Percentiles rank a stretch among this genome's conserved stretches.
Conservation (phyloP, 2,797 vertebrate species). For the Lagodon rhomboides region DNA sequence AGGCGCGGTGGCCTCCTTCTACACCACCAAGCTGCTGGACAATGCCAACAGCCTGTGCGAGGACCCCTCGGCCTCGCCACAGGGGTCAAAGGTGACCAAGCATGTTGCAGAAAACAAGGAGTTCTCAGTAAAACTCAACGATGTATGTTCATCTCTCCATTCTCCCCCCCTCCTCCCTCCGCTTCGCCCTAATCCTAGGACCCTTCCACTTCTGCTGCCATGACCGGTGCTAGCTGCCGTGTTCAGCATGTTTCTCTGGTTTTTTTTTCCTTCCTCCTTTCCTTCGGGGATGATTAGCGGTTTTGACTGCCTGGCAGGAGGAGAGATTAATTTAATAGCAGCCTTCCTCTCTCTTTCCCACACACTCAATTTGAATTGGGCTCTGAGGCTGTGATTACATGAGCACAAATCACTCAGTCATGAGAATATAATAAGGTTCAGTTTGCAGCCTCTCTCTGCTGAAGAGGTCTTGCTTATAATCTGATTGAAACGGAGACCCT, state of each 20-base stretch:
- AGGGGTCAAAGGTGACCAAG: slow-evolving; percentile 99
- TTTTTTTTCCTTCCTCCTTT: slow-evolving; percentile 77
- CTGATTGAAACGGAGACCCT: slow-evolving; percentile 69
- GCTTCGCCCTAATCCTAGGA: slow-evolving; percentile 79
- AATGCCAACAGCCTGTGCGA: slow-evolving; percentile 90
- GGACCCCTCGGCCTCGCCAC: slow-evolving; percentile 92
- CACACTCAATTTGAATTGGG: slow-evolving; percentile 76
- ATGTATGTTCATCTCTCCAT: slow-evolving; percentile 99
- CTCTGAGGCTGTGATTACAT: slow-evolving; percentile 77
- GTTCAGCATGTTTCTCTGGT: slow-evolving; percentile 84
- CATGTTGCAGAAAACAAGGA: slow-evolving; percentile 99
- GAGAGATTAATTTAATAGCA: slow-evolving; percentile 78
- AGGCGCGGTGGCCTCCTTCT: slow-evolving; percentile 95
- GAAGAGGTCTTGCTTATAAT: slow-evolving; percentile 71
- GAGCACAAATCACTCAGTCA: slow-evolving; percentile 76
- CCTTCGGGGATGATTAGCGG: slow-evolving; percentile 73
- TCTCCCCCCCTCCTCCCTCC: slow-evolving; percentile 73
- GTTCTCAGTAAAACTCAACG: slow-evolving; percentile 99
- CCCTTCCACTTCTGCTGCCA: slow-evolving; percentile 73
- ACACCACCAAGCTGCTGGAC: slow-evolving; percentile 98
- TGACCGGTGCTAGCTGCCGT: slow-evolving; percentile 74
- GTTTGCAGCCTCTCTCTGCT: slow-evolving; percentile 70
- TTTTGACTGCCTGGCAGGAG: slow-evolving; percentile 76
- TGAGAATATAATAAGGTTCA: slow-evolving; percentile 77
- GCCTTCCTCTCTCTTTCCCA: slow-evolving; percentile 74